These are phyloP conservation scores for Polylopha cassiicola DNA, from an alignment of 2,888 invertebrate genomes.

Conservation along the genomic window DNA sequence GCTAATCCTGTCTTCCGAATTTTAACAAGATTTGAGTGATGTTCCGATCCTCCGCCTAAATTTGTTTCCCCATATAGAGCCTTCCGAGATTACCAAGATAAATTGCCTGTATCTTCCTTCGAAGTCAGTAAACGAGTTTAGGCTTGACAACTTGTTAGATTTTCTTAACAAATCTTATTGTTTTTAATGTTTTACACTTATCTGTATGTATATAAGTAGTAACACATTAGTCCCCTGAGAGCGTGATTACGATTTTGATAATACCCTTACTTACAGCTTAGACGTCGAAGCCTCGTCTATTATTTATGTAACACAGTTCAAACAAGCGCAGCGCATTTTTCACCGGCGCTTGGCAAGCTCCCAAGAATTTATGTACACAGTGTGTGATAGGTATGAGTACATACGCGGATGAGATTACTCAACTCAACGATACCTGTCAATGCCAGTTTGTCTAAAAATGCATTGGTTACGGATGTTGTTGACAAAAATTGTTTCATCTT, in stretches of 20 bases:
- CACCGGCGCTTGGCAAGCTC: slow-evolving; percentile 32
- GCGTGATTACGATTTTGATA: too few relatives aligned
- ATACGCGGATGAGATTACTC: slow-evolving; percentile 24
- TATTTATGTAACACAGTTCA: slow-evolving; percentile 28
- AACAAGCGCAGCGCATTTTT: slow-evolving; percentile 34
- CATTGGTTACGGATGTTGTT: too few relatives aligned
- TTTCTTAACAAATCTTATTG: slow-evolving; percentile 5
- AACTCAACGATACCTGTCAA: slow-evolving; percentile 20
- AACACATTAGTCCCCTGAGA: too few relatives aligned
- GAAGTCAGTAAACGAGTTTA: slow-evolving; percentile 22
- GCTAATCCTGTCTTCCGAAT: slow-evolving; percentile 62
- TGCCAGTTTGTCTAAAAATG: slow-evolving; percentile 5
- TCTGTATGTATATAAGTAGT: too few relatives aligned
- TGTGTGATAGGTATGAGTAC: slow-evolving; percentile 26
- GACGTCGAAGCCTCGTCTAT: slow-evolving; percentile 23
- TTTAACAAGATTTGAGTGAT: slow-evolving; percentile 66
- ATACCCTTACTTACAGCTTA: slow-evolving; percentile 13
- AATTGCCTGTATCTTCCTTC: slow-evolving; percentile 33
- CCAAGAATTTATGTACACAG: slow-evolving; percentile 32
- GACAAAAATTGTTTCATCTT: too few relatives aligned
- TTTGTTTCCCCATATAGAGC: slow-evolving; percentile 29
- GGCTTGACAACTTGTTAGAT: slow-evolving; percentile 15
- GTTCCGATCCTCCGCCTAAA: slow-evolving; percentile 37
- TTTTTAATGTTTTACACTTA: not conserved
- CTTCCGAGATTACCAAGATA: slow-evolving; percentile 42